Evolutionary conservation across 2,888 invertebrate genomes (phyloP).

Genomic region (Sepioteuthis lessoniana): DNA sequence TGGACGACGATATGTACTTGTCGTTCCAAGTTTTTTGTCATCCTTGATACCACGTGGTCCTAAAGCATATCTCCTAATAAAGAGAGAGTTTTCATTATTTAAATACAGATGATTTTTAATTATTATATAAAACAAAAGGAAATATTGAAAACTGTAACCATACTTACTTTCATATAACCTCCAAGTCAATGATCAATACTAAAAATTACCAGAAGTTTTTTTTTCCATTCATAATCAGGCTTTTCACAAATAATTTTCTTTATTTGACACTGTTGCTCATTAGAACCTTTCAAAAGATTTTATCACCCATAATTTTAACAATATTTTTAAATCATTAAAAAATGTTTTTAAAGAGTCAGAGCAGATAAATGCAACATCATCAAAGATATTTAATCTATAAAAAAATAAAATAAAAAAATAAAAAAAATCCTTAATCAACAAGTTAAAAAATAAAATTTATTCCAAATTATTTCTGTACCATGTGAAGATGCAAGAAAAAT

Average conservation of each 20-base stretch:
- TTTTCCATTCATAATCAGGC: background rate
- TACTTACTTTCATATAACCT: background rate
- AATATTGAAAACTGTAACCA: background rate
- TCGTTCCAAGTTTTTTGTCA: conserved; percentile 37
- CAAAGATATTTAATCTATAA: background rate
- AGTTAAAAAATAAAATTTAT: no score
- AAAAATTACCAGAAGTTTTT: background rate
- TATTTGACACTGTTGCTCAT: background rate
- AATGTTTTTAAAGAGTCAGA: background rate
- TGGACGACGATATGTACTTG: conserved; percentile 42
- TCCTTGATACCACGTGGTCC: conserved; percentile 34
- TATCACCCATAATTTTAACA: background rate
- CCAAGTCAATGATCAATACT: background rate
- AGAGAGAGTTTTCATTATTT: background rate
- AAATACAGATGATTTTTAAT: background rate
- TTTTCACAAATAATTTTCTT: background rate
- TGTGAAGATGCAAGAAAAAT: background rate
- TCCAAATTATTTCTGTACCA: background rate
- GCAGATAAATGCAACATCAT: background rate
- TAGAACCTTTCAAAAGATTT: background rate
- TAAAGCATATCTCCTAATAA: conserved; percentile 35
- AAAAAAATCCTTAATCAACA: background rate
- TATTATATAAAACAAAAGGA: background rate
- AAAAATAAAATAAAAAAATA: background rate
- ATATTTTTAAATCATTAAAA: background rate